Evolutionary conservation across 2,113 vertebrate genomes (phyloP).

Genomic region (Podocnemis expansa): DNA sequence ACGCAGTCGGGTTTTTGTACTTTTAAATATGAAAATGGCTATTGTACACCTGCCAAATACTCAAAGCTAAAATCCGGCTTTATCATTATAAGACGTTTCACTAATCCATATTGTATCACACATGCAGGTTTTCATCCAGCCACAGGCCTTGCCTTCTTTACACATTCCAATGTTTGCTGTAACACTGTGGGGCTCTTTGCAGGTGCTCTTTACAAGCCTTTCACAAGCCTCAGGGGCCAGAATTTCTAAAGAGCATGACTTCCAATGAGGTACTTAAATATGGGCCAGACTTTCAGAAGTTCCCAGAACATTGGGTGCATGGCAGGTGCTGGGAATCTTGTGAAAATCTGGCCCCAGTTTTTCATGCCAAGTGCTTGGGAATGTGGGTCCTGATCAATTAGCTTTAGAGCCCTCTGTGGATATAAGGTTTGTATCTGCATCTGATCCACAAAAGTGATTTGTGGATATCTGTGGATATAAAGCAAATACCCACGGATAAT

Average conservation of each 20-base stretch:
- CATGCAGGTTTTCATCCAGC: not conserved
- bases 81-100: not conserved
- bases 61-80: not conserved
- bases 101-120: not conserved
- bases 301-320: accelerated
- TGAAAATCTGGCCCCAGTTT: not conserved
- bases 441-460: no score
- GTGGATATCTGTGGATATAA: no score
- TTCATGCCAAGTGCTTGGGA: accelerated
- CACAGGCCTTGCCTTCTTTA: not conserved
- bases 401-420: no score
- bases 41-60: conserved; percentile 21
- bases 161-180: not conserved
- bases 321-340: accelerated
- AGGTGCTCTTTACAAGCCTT: not conserved
- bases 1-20: not conserved
- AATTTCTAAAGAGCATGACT: accelerated
- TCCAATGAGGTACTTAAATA: accelerated
- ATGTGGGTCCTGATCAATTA: not conserved
- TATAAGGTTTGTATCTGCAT: no score
- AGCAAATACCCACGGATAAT: no score
- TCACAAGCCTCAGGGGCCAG: not conserved
- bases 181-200: accelerated
- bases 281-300: not conserved
- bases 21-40: conserved; percentile 48